Conservation (phyloP, 2,113 vertebrate species). For the Hemicordylus capensis region DNA sequence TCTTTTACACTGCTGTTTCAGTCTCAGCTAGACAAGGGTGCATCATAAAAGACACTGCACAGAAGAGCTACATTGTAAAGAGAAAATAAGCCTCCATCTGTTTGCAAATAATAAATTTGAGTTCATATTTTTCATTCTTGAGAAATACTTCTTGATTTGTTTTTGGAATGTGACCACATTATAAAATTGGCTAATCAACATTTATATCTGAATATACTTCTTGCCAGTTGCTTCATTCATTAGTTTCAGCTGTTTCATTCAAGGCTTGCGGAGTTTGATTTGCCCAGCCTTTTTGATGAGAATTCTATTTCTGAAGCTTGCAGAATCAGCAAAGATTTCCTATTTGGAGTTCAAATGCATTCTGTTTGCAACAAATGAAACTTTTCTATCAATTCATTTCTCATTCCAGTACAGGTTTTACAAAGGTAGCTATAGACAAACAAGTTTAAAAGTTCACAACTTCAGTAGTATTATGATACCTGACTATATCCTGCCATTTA, state of each 20-base stretch:
- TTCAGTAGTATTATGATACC: not conserved
- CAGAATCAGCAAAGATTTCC: not conserved
- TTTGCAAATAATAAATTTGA: not conserved
- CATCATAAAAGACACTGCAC: not conserved
- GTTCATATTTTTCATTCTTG: not conserved
- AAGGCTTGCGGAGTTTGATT: not conserved
- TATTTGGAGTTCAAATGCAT: not conserved
- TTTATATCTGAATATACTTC: not conserved
- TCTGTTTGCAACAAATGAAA: not conserved
- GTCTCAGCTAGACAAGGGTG: not conserved
- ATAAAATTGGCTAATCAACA: no score
- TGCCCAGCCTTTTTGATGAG: not conserved
- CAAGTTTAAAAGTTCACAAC: not conserved
- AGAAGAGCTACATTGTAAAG: not conserved
- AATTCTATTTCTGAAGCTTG: not conserved
- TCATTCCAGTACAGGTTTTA: not conserved
- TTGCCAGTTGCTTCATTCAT: not conserved
- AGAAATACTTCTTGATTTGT: no score
- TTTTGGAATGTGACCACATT: no score
- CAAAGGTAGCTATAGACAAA: not conserved
- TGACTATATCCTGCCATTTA: not conserved
- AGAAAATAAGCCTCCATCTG: not conserved
- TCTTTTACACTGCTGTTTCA: not conserved
- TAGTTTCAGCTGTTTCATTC: not conserved
- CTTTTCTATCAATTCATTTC: not conserved